Percentiles rank a stretch among this genome's conserved stretches.
These are phyloP conservation scores for Orthosia gothica DNA, from an alignment of 2,888 invertebrate species.

Conservation along the genomic window DNA sequence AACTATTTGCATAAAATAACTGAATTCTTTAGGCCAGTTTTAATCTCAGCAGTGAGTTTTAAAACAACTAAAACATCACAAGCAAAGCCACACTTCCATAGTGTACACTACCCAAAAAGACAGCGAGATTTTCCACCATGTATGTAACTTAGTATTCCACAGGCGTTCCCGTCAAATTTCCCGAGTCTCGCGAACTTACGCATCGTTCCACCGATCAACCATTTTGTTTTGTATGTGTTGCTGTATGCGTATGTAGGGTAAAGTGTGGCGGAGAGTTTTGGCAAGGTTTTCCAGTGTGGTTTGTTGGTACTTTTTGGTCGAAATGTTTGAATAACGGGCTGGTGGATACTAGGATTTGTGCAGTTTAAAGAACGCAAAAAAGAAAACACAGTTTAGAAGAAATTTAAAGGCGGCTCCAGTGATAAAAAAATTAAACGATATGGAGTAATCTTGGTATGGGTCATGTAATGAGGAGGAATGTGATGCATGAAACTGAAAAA, in stretches of 20 bases:
- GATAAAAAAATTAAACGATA: too few relatives aligned
- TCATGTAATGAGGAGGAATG: too few relatives aligned
- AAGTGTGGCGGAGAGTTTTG: slow-evolving; percentile 28
- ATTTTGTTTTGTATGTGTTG: slow-evolving; percentile 57
- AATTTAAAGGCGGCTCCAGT: too few relatives aligned
- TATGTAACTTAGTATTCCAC: slow-evolving; percentile 59
- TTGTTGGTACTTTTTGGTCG: background rate
- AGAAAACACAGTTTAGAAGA: background rate
- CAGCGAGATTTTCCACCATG: slow-evolving; percentile 21
- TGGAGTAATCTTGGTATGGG: too few relatives aligned
- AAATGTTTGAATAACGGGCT: background rate
- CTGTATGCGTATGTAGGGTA: background rate
- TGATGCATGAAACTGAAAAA: too few relatives aligned
- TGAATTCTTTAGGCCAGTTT: background rate
- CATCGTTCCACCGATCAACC: slow-evolving; percentile 39
- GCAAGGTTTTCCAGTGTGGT: slow-evolving; percentile 14
- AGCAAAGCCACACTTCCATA: slow-evolving; percentile 12
- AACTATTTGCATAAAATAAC: too few relatives aligned
- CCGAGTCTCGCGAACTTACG: slow-evolving; percentile 51
- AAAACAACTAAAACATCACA: background rate
- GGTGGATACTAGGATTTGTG: background rate
- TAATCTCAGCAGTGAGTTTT: background rate
- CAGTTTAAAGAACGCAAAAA: background rate
- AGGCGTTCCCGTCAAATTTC: slow-evolving; percentile 57
- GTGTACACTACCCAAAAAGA: slow-evolving; percentile 25